phyloP scores from a whole-genome alignment of 2,797 vertebrate genomes.

The Geotria australis region DNA sequence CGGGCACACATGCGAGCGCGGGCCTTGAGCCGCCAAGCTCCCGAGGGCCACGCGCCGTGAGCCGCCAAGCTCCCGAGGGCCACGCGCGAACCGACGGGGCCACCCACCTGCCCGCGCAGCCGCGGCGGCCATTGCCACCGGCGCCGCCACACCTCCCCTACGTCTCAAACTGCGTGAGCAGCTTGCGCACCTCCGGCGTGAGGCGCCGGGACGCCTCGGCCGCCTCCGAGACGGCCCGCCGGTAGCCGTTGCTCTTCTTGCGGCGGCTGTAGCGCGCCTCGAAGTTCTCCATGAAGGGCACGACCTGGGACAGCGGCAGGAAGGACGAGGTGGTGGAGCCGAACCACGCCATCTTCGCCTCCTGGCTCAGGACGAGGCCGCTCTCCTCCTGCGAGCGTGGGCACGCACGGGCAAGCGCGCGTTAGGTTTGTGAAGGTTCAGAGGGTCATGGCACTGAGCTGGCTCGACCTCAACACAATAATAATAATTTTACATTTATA shows the following conservation, averaged over 20 bases:
- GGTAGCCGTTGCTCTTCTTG: constrained; percentile 71
- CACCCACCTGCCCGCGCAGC: no score
- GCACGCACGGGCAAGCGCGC: constrained; percentile 23
- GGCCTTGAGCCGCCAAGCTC: no score
- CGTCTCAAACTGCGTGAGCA: constrained; percentile 93
- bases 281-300: constrained; percentile 91
- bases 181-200: constrained; percentile 71
- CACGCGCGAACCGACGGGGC: no score
- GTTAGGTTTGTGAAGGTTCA: constrained; percentile 45
- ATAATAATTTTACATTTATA: no score
- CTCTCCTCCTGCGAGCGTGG: constrained; percentile 30
- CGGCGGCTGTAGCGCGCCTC: constrained; percentile 89
- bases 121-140: constrained; percentile 13
- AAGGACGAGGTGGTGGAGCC: constrained; percentile 89
- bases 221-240: constrained; percentile 81
- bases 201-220: constrained; percentile 85
- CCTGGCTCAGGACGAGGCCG: constrained; percentile 54
- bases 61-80: no score
- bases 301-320: constrained; percentile 56
- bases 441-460: no score
- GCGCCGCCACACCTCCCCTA: constrained; percentile 43
- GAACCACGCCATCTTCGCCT: constrained; percentile 84
- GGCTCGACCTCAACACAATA: no score
- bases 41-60: no score
- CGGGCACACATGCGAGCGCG: no score